Evolutionary conservation across 2,797 vertebrate genomes (phyloP), one percentile per base, ranked within the genome.

Genomic region (Borostomias antarcticus): DNA sequence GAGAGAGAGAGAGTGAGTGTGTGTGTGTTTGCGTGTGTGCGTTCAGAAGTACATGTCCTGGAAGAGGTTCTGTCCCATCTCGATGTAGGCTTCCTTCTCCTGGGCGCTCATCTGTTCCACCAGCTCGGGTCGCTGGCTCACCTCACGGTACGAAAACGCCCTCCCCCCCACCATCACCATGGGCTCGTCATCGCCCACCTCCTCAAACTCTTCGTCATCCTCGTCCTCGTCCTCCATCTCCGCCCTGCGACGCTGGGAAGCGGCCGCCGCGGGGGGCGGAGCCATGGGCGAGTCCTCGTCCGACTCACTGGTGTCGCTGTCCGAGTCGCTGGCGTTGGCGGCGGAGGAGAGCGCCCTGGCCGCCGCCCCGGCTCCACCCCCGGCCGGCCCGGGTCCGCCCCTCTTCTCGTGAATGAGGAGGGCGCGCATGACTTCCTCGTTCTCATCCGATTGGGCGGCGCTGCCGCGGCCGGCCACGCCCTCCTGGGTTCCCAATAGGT

Each of bases 391-490:
- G 0, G 91, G 86, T 0, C 66, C 85, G 0, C 86, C 92, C 73
- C 95, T 95, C 86, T 98, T 98, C 86, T 99, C 98, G 0, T 99
- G 98, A 84, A 99, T 98, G 37, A 99, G 96, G 52, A 99, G 89
- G 1, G 97, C 95, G 0, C 94, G 94, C 96, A 99, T 99, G 80
- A 99, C 98, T 73, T 98, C 97, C 79, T 98, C 96, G 0, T 99
- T 98, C 70, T 97, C 95, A 61, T 97, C 95, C 1, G 62, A 15
- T 68, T 87, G 88, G 25, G 81, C 78, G 0, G 75, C n/a, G n/a
- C n/a, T 54, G 23, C 85, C 83, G 0, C 79, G 91, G 35, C 89
- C 89, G 17, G 91, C 86, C 1, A 89, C 85, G 9, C 79, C 93
- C 9, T 95, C 93, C 65, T 90, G 95, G 79, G 89, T 89, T 1